Conservation (phyloP, 64 coral and sea anemone genomes). For the Catalaphyllia jardinei region DNA sequence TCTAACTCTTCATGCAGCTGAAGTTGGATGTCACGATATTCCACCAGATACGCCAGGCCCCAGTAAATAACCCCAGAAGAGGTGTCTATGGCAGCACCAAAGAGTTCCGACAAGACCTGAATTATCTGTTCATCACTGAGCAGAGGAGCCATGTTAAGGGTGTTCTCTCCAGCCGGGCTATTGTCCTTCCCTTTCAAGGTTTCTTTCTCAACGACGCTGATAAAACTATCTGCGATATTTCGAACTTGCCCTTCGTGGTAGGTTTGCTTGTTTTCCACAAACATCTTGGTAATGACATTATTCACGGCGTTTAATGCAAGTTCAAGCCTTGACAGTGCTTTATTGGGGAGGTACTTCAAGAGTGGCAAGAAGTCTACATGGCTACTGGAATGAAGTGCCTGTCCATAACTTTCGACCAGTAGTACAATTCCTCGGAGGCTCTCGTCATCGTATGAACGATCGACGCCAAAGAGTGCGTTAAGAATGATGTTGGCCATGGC, state of each 20-base stretch:
- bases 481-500: constrained; percentile 17
- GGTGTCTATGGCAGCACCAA: constrained; percentile 12
- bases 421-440: constrained; percentile 14
- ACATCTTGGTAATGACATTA: not conserved
- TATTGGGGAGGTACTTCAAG: constrained; percentile 12
- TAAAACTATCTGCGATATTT: constrained; percentile 47
- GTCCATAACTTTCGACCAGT: not conserved
- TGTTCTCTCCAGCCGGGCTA: not conserved
- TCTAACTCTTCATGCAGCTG: constrained; percentile 27
- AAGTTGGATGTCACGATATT: constrained; percentile 20
- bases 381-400: not conserved
- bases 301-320: not conserved
- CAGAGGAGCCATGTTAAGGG: not conserved
- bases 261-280: constrained; percentile 18
- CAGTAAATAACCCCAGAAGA: not conserved
- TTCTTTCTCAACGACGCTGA: not conserved
- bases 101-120: not conserved
- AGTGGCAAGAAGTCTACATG: constrained; percentile 27
- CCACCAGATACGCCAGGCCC: constrained; percentile 22
- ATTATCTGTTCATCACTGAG: constrained; percentile 22
- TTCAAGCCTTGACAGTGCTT: not conserved
- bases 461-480: constrained; percentile 19
- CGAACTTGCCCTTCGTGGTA: constrained; percentile 6
- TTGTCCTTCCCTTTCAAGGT: not conserved
- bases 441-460: constrained; percentile 26